Base-by-base conservation (phyloP, 2,113 vertebrate genomes). In the Oxyruncus cristatus region DNA sequence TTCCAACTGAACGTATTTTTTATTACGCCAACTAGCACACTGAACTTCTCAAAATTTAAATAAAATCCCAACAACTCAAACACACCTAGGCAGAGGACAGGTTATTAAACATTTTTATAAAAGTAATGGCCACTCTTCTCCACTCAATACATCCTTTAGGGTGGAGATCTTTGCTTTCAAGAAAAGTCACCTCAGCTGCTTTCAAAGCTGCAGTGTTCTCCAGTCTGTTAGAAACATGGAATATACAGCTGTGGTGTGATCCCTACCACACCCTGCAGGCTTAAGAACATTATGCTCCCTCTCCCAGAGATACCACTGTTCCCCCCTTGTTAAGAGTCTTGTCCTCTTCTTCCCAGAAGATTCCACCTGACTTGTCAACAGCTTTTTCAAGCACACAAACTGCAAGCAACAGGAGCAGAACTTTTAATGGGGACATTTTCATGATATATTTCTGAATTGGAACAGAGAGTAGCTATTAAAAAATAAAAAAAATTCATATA, bases 151-250 rank as follows among this genome's bases (percentile, higher is more conserved):
- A 61, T 35, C 17, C n/a, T 74, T 8, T 23, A n/a, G 33, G 7
- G 2, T 39, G 23, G 14, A 88, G 30, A 33, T 80, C 44, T 68
- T 65, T 42, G 23, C 77, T 84, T 65, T 53, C 49, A 77, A 71
- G 37, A 62, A 89, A 95, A 73, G 73, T 70, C 44, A 87, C 30
- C 27, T 65, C 49, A 32, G 16, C 8, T 7, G 11, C 39, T 73
- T 72, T 76, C 30, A 52, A 75, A 86, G 28, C 3, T 59, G 58
- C 56, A 76, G 39, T 26, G 39, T 63, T 50, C 44, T 84, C 49
- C 28, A 47, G 32, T 26, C 35, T 13, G 10, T 0, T 0, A 41
- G 19, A 52, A 80, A 76, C 35, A 65, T 9, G 14, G 26, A 78
- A 42, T 26, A 66, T 52, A 13, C 50, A 88, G 27, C 23, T 82